Percentiles rank a stretch among this genome's conserved stretches.
Conservation (phyloP, 2,888 invertebrate species). For the Epinotia brunnichana region DNA sequence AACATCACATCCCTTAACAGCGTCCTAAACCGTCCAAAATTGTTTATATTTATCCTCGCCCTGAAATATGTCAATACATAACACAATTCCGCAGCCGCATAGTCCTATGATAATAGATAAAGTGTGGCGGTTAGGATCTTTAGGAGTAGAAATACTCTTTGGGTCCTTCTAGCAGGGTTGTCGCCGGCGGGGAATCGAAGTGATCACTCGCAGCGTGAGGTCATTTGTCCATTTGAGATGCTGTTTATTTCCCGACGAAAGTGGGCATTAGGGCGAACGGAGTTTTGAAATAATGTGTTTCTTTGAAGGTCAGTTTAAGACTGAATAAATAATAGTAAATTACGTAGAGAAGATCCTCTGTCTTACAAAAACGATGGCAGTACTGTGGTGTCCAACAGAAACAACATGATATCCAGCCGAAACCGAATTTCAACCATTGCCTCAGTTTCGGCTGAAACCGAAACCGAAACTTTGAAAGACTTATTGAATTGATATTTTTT, state of each 20-base stretch:
- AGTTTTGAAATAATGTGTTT: neutral
- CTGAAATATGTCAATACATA: slow-evolving; percentile 27
- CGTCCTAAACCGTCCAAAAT: slow-evolving; percentile 9
- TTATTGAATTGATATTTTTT: too few relatives aligned
- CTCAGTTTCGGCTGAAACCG: too few relatives aligned
- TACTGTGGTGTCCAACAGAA: too few relatives aligned
- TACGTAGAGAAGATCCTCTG: too few relatives aligned
- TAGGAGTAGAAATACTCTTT: neutral
- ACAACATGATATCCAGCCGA: too few relatives aligned
- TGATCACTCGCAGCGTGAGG: slow-evolving; percentile 34
- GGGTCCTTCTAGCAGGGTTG: slow-evolving; percentile 31
- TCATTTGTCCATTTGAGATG: slow-evolving; percentile 38
- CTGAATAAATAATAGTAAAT: too few relatives aligned
- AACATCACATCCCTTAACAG: neutral
- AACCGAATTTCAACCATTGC: too few relatives aligned
- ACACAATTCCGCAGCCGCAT: neutral
- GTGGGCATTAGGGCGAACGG: slow-evolving; percentile 7
- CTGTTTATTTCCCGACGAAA: slow-evolving; percentile 26
- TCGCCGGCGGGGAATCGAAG: slow-evolving; percentile 44
- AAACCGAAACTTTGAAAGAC: too few relatives aligned
- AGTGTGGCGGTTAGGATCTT: neutral
- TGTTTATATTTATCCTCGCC: slow-evolving; percentile 22
- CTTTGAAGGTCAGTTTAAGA: slow-evolving; percentile 6
- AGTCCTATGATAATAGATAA: neutral
- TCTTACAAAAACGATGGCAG: too few relatives aligned